Evolutionary conservation across 2,888 invertebrate genomes (phyloP).

Genomic region (Leptura quadrifasciata): DNA sequence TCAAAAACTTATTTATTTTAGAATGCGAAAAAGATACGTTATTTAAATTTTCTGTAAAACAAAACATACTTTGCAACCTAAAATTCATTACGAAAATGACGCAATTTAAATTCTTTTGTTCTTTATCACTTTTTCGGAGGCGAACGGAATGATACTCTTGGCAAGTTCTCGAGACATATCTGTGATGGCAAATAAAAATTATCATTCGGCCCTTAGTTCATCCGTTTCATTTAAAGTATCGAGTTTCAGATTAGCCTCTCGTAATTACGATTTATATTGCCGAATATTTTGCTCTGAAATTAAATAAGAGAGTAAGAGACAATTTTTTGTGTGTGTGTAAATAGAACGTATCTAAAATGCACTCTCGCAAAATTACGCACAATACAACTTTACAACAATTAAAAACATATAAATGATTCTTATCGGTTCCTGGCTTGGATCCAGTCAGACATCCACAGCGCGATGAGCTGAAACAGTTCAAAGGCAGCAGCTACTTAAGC

Average conservation of each 20-base stretch:
- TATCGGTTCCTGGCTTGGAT: too few relatives aligned
- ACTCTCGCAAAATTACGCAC: too few relatives aligned
- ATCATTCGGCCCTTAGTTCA: slow-evolving; percentile 23
- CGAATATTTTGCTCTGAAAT: background rate
- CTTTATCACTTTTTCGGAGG: slow-evolving; percentile 23
- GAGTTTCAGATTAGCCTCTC: slow-evolving; percentile 12
- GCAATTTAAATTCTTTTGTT: slow-evolving; percentile 37
- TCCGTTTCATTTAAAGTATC: slow-evolving; percentile 27
- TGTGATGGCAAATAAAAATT: slow-evolving; percentile 19
- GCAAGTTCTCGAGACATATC: slow-evolving; percentile 14
- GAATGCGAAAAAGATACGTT: background rate
- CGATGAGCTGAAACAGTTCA: too few relatives aligned
- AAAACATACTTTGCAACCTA: slow-evolving; percentile 1
- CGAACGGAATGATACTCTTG: slow-evolving; percentile 3
- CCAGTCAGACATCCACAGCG: too few relatives aligned
- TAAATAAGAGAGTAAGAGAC: too few relatives aligned
- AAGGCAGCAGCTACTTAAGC: too few relatives aligned
- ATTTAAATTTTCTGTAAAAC: slow-evolving; percentile 23
- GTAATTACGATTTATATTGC: slow-evolving; percentile 19
- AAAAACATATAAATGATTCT: too few relatives aligned
- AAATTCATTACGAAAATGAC: slow-evolving; percentile 22
- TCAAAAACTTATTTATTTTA: background rate
- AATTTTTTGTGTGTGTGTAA: too few relatives aligned
- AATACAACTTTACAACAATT: too few relatives aligned
- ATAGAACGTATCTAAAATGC: too few relatives aligned